Evolutionary conservation across 2,888 invertebrate genomes (phyloP), one percentile per base, ranked within the genome.

Genomic region (Leptodirus hochenwartii): DNA sequence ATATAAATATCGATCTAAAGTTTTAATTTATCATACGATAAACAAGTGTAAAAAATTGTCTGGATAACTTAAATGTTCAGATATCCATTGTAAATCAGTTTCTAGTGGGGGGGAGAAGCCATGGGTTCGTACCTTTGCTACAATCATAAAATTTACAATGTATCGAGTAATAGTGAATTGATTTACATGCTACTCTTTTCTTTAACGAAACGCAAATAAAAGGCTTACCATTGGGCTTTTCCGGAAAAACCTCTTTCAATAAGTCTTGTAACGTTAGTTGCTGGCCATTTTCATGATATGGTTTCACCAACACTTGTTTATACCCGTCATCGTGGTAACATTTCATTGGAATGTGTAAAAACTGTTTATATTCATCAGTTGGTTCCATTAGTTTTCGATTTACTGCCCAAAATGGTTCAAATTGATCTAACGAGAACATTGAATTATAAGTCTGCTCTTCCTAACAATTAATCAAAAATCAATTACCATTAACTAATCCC

Each of bases 331-430:
- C 69, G 23, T 50, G 45, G 46, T 84, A 85, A 54, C 85, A 77
- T 44, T 87, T 69, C 39, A 90, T 71, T 30, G 93, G 91, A 61
- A 93, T 82, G 57, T 82, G 69, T 53, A 80, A 82, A 47, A 91
- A 90, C 30, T 73, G 66, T 44, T 85, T 81, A 45, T 72, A 76
- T 29, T 77, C 78, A 29, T 69, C 73, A 38, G 67, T 66, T 1
- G 73, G 63, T 49, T 93, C 93, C 95, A 96, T 96, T 30, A 98
- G 60, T 48, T 87, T 76, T 42, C 88, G 69, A 53, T 98, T 98
- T 8, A 96, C 80, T 3, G 88, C 78, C 96, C 96, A 98, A 56
- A 98, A 98, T 55, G 95, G 95, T 54, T 98, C 96, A 60, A 96
- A 98, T 58, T 90, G 91, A 53, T 95, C 85, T 84, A 56, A 26